Base-by-base conservation (phyloP, 2,113 vertebrate genomes). In the Forbesichthys agassizii region DNA sequence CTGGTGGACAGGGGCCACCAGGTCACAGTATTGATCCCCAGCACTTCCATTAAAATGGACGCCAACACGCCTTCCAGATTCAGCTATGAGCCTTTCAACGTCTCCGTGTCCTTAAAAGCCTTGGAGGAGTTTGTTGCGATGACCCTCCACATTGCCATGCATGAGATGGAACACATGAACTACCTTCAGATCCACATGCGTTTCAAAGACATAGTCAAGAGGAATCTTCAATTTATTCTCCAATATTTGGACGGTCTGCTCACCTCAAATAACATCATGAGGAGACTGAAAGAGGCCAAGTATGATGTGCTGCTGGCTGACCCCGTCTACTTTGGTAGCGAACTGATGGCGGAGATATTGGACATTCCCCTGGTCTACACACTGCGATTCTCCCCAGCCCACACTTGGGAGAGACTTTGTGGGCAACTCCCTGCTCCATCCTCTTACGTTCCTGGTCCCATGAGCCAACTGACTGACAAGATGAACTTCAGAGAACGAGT, bases 401-500 rank as follows among this genome's bases (percentile, higher is more conserved):
- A 88, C 46, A 42, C 55, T 27, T 33, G 51, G 64, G 93, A 94
- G 77, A 86, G 89, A 48, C 4, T 85, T 0, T 90, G 88, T 42
- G 92, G 88, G 47, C 88, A 91, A 20, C 8, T 90, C 0, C 88
- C 90, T 0, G 52, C 91, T 8, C 92, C 92, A 20, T 86, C 90
- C 1, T 94, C 91, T 2, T 94, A 82, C 4, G 92, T 92, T 11
- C 92, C 93, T 0, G 75, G 64, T 0, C 48, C 73, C 13, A 74
- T 92, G 72, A 89, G 88, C 63, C 89, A 90, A 82, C 77, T 92
- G 12, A 91, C 75, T 0, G 91, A 92, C 27, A 75, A 80, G n/a
- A 94, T 95, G 93, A 67, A 74, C 53, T 94, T 93, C 64, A 54
- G 64, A 0, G 86, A 94, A 48, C 82, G 90, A 65, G 3, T 91